These are phyloP conservation scores for Rousettus leschenaultii DNA, from an alignment of 2,113 vertebrate species.

Conservation along the genomic window DNA sequence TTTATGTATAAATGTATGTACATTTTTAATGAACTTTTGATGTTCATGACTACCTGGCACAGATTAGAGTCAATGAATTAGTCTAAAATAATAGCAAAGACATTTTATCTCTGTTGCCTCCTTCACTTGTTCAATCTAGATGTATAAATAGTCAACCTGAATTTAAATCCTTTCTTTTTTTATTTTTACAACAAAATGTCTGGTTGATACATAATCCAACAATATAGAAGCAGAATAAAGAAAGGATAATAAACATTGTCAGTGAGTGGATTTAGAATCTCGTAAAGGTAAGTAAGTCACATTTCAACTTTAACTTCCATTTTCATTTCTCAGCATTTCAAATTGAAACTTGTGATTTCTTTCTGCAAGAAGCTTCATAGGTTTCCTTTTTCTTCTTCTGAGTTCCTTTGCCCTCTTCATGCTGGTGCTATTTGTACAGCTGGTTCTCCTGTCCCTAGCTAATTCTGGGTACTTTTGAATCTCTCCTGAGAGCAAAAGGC, in stretches of 20 bases:
- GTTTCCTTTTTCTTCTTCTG: not conserved
- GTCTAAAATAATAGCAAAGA: not conserved
- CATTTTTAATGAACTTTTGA: not conserved
- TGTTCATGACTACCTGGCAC: not conserved
- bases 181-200: not conserved
- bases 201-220: not conserved
- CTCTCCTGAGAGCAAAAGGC: constrained; percentile 42
- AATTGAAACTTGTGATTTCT: not conserved
- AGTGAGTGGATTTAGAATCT: not conserved
- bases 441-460: not conserved
- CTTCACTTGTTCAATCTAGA: not conserved
- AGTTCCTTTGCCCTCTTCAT: not conserved
- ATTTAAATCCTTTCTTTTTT: not conserved
- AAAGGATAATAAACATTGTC: not conserved
- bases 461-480: not conserved
- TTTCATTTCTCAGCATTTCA: constrained; percentile 16
- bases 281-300: not conserved
- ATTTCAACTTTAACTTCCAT: not conserved
- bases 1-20: not conserved
- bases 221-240: constrained; percentile 14
- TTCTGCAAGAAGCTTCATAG: not conserved
- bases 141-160: not conserved
- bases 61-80: not conserved
- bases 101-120: not conserved
- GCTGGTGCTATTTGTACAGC: not conserved